Base-by-base conservation (phyloP, 2,888 invertebrate species). In the Mycogona germanica region DNA sequence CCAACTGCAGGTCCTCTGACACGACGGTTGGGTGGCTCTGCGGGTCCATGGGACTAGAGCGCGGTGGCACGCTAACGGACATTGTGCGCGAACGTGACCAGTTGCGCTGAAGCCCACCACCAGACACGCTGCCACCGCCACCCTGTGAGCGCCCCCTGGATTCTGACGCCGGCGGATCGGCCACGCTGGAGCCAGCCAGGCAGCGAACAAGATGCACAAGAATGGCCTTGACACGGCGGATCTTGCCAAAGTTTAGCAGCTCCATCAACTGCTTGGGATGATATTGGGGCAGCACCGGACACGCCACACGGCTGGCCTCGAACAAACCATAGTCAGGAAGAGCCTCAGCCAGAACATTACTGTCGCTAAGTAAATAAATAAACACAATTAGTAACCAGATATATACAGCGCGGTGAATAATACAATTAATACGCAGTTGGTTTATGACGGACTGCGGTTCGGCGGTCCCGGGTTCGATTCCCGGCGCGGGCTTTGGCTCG, bases 231-330 rank as follows among this genome's bases (percentile, higher is more conserved):
- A 98, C 98, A 82, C 97, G 88, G 64, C 91, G 78, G 61, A 93
- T 95, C 73, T 95, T 96, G 2, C 98, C 98, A 51, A 95, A 96
- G 73, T 97, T 97, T 28, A 99, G 76, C 37, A 99, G 73, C 67
- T 98, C 98, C 87, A 98, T 96, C 32, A 99, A 74, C 66, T 97
- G 97, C 66, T 96, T 96, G 0, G 98, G 98, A 73, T 99, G 98
- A 69, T 98, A 99, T 66, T 99, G 98, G 0, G 98, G 98, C 56
- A 98, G 73, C 40, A 97, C 95, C 0, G 97, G 97, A 64, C 93
- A 97, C 0, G 96, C 95, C 67, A 96, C 87, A 58, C 95, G 79
- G 4, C 95, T 91, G 0, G 97, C 96, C 71, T 98, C 97, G 71
- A 98, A 98, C 50, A 98, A 72, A 0, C 92, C 92, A 65, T 88